Percentiles rank a stretch among this genome's conserved stretches.
These are phyloP conservation scores for Agrochola macilenta DNA, from an alignment of 2,888 invertebrate species.

Conservation along the genomic window DNA sequence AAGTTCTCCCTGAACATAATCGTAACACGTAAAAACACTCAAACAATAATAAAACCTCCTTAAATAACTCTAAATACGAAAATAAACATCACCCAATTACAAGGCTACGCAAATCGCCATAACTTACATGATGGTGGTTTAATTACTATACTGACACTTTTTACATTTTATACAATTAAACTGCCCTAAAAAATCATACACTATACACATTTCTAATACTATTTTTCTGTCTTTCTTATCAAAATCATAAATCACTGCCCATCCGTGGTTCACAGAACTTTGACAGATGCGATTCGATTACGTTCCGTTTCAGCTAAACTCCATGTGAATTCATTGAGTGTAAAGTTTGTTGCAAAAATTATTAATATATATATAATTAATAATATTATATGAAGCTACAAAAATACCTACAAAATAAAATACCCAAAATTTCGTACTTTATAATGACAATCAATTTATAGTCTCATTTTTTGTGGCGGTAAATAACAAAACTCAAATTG, in stretches of 20 bases:
- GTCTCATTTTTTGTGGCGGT: not conserved
- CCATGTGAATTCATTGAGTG: not conserved
- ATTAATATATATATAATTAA: not conserved
- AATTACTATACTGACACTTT: slow-evolving; percentile 71
- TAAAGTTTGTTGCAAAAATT: not conserved
- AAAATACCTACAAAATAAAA: not conserved
- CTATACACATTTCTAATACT: slow-evolving; percentile 74
- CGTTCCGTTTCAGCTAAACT: slow-evolving; percentile 43
- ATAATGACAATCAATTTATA: too few relatives aligned
- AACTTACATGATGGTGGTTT: slow-evolving; percentile 81
- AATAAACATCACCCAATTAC: slow-evolving; percentile 74
- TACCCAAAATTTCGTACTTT: not conserved
- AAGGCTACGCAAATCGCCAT: slow-evolving; percentile 71
- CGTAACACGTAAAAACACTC: slow-evolving; percentile 62
- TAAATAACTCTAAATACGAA: slow-evolving; percentile 69
- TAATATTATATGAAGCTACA: not conserved
- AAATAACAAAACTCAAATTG: not conserved
- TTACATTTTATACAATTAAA: slow-evolving; percentile 79
- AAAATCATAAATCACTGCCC: slow-evolving; percentile 75
- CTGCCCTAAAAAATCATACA: slow-evolving; percentile 71
- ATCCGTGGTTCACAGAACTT: slow-evolving; percentile 71
- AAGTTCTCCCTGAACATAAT: slow-evolving; percentile 81
- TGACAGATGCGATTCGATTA: slow-evolving; percentile 68
- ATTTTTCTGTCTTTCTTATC: slow-evolving; percentile 71
- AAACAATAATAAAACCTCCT: slow-evolving; percentile 66